Percentiles rank a stretch among this genome's conserved stretches.
Evolutionary conservation across 1,140 invertebrate species (phyloP).

Genomic region (Neoseiulus cucumeris): DNA sequence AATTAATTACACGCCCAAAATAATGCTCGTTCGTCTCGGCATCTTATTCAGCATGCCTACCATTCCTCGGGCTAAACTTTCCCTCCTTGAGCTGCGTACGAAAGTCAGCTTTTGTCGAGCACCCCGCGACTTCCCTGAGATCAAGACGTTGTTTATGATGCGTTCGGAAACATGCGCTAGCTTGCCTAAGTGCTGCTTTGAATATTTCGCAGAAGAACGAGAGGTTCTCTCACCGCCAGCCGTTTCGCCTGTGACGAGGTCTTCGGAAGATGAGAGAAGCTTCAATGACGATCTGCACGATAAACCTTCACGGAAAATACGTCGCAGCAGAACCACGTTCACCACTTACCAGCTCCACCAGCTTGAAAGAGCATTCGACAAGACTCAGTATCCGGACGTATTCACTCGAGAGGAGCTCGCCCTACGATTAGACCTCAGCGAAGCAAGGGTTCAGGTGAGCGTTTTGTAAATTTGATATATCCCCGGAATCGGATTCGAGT

Average conservation of each 20-base stretch:
- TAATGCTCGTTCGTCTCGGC: too few species aligned
- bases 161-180: too few species aligned
- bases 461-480: background rate
- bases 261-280: slow-evolving; percentile 6
- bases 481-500: background rate
- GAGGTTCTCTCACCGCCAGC: background rate
- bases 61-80: too few species aligned
- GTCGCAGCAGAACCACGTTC: slow-evolving; percentile 91
- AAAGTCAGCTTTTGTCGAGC: too few species aligned
- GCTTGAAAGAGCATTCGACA: slow-evolving; percentile 37
- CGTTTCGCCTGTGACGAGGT: background rate
- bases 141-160: too few species aligned
- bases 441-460: slow-evolving; percentile 86
- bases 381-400: slow-evolving; percentile 71
- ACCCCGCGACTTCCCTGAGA: too few species aligned
- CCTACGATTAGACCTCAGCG: slow-evolving; percentile 87
- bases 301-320: slow-evolving; percentile 51
- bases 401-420: slow-evolving; percentile 82
- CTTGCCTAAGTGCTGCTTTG: too few species aligned
- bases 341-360: slow-evolving; percentile 87
- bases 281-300: background rate
- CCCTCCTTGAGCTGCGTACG: too few species aligned
- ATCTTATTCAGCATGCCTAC: too few species aligned
- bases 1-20: too few species aligned
- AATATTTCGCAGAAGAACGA: background rate